Evolutionary conservation across 2,113 vertebrate species (phyloP).

Genomic region (Lethenteron reissneri): DNA sequence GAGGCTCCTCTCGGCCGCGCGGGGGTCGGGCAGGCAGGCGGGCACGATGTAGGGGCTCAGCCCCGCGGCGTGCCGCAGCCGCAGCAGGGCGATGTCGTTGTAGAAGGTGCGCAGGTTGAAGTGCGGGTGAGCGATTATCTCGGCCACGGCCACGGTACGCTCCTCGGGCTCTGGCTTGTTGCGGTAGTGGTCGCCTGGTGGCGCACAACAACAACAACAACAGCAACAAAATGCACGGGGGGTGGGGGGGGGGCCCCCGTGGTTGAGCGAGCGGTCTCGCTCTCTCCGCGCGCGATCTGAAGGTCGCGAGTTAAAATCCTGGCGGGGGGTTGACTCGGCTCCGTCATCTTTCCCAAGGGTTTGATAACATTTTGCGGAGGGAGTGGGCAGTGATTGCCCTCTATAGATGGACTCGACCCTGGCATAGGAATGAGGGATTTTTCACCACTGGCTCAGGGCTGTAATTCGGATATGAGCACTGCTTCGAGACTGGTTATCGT

Average conservation of each 20-base stretch:
- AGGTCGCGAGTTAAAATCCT: too few relatives aligned
- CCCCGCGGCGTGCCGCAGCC: neutral
- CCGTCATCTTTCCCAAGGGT: too few relatives aligned
- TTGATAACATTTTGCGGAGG: too few relatives aligned
- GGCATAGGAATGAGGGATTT: too few relatives aligned
- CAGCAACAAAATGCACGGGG: neutral
- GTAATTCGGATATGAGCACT: too few relatives aligned
- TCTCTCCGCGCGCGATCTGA: too few relatives aligned
- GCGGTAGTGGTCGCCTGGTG: conserved; percentile 1
- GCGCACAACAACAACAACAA: neutral
- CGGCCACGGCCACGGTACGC: neutral
- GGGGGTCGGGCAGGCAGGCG: neutral
- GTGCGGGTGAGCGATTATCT: neutral
- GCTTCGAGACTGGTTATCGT: too few relatives aligned
- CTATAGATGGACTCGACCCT: too few relatives aligned
- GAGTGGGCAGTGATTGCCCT: too few relatives aligned
- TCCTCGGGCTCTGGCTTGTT: neutral
- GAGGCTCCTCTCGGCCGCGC: neutral
- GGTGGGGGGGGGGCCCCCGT: neutral
- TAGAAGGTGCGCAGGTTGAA: neutral
- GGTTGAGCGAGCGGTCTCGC: neutral
- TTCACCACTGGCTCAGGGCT: too few relatives aligned
- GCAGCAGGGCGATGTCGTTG: conserved; percentile 3
- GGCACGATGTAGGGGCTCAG: conserved; percentile 1
- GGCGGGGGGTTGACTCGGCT: too few relatives aligned